phyloP scores from a whole-genome alignment of 2,113 vertebrate species.

The Mirounga angustirostris region DNA sequence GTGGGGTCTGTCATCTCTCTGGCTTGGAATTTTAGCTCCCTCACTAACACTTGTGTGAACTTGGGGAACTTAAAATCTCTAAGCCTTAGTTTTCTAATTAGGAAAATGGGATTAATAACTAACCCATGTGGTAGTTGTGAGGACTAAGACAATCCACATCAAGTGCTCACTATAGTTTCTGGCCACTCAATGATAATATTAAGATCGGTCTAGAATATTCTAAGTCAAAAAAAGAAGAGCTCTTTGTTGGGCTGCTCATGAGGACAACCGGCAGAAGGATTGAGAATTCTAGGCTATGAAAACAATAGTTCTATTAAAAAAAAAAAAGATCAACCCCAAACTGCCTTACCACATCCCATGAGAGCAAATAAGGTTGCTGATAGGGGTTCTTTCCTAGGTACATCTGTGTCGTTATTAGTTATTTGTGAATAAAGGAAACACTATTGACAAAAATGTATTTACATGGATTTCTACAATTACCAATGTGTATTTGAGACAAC shows the following conservation, averaged over 20 bases:
- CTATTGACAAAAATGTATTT: conserved; percentile 1
- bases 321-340: neutral
- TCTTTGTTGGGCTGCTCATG: neutral
- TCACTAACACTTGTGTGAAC: neutral
- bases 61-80: neutral
- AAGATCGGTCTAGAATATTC: neutral
- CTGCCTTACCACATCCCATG: neutral
- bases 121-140: neutral
- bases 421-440: neutral
- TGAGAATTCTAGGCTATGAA: neutral
- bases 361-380: neutral
- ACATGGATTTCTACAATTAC: neutral
- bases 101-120: neutral
- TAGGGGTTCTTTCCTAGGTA: neutral
- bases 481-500: conserved; percentile 3
- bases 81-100: conserved; percentile 13
- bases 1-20: neutral
- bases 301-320: neutral
- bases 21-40: neutral
- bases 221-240: neutral
- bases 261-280: neutral
- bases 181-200: neutral
- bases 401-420: neutral
- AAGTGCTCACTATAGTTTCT: neutral
- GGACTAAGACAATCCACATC: neutral